Evolutionary conservation across 2,113 vertebrate genomes (phyloP).

Genomic region (Nothocercus nigrocapillus): DNA sequence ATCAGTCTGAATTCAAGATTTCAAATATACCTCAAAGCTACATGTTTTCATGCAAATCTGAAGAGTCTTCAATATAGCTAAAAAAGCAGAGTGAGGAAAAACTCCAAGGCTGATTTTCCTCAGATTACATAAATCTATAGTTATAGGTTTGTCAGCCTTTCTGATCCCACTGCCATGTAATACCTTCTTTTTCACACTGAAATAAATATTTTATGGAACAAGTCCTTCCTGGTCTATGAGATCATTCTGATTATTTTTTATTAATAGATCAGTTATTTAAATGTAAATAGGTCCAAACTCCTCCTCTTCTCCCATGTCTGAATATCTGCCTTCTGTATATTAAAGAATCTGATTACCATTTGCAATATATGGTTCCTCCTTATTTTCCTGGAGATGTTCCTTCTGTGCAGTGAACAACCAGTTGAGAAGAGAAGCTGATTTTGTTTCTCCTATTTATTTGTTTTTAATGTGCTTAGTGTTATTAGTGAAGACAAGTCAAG

Average conservation of each 20-base stretch:
- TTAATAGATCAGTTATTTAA: background rate
- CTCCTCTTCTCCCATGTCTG: background rate
- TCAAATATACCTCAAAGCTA: background rate
- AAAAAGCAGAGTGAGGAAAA: background rate
- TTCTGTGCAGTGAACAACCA: background rate
- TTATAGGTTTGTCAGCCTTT: background rate
- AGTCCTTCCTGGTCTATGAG: background rate
- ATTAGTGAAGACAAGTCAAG: background rate
- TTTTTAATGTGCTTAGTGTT: background rate
- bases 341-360: background rate
- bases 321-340: background rate
- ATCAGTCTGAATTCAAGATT: background rate
- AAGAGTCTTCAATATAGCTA: background rate
- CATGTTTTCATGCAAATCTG: background rate
- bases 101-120: background rate
- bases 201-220: background rate
- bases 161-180: background rate
- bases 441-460: background rate
- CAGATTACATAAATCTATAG: background rate
- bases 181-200: background rate
- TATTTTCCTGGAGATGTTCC: background rate
- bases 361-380: background rate
- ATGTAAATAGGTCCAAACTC: background rate
- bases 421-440: background rate
- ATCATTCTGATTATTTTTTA: background rate